These are phyloP conservation scores for Caracal caracal DNA, from an alignment of 2,113 vertebrate genomes.

Conservation along the genomic window DNA sequence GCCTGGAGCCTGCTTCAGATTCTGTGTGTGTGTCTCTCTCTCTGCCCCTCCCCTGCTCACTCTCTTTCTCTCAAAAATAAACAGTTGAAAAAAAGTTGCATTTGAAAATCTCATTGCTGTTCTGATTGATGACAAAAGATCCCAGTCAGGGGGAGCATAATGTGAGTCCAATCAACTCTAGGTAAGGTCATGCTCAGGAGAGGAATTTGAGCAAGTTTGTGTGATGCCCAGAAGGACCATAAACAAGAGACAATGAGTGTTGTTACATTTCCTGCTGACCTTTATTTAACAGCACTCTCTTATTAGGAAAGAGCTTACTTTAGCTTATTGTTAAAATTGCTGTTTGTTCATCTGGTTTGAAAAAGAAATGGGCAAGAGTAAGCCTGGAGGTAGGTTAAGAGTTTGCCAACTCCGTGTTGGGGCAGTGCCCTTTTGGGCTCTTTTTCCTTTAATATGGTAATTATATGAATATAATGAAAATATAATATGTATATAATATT, in stretches of 20 bases:
- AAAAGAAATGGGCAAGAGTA: background rate
- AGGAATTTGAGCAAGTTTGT: background rate
- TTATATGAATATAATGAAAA: background rate
- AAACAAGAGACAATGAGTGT: slow-evolving; percentile 32
- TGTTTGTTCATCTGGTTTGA: slow-evolving; percentile 59
- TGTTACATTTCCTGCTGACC: slow-evolving; percentile 55
- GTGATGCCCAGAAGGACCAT: background rate
- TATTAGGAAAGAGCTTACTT: slow-evolving; percentile 68
- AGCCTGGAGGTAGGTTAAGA: background rate
- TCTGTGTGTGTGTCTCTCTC: too few species aligned
- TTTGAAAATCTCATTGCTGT: slow-evolving; percentile 4
- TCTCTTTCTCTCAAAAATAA: too few species aligned
- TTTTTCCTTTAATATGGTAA: background rate
- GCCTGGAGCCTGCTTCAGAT: too few species aligned
- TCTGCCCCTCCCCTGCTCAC: too few species aligned
- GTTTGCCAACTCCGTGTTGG: background rate
- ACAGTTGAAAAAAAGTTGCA: background rate
- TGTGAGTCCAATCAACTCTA: slow-evolving; percentile 7
- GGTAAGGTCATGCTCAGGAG: background rate
- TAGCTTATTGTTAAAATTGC: slow-evolving; percentile 63
- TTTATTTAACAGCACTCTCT: slow-evolving; percentile 62
- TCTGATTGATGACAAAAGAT: slow-evolving; percentile 31
- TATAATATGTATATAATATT: background rate
- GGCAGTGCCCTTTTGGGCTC: background rate
- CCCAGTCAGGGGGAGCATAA: background rate